Percentiles rank a stretch among this genome's conserved stretches.
Evolutionary conservation across 2,797 vertebrate species (phyloP).

Genomic region (Cryptoprocta ferox): DNA sequence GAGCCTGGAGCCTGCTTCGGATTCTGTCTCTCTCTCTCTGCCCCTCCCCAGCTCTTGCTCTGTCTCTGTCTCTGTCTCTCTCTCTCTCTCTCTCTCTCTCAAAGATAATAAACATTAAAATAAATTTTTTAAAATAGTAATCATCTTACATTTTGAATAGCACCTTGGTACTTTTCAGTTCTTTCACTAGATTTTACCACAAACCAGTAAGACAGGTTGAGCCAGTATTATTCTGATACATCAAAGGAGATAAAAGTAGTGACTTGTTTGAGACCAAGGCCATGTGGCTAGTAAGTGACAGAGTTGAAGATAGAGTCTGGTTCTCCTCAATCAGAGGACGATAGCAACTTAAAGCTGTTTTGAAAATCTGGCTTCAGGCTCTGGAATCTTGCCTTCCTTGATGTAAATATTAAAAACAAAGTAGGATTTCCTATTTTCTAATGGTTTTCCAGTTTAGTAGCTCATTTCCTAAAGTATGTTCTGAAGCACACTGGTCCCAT

Average conservation of each 20-base stretch:
- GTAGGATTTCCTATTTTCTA: constrained; percentile 58
- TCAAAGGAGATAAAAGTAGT: not conserved
- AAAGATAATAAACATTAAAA: no score
- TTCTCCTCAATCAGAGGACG: not conserved
- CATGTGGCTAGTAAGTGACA: not conserved
- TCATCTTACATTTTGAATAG: not conserved
- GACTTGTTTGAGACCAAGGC: not conserved
- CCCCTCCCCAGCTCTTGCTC: no score
- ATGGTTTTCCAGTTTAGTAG: constrained; percentile 65
- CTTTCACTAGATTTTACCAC: constrained; percentile 6
- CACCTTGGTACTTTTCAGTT: not conserved
- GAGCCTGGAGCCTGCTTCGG: no score
- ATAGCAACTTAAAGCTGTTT: constrained; percentile 46
- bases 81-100: no score
- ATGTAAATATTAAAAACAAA: constrained; percentile 40
- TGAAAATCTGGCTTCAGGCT: constrained; percentile 58
- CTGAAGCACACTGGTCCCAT: not conserved
- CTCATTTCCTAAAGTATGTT: not conserved
- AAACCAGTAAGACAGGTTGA: not conserved
- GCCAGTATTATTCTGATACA: not conserved
- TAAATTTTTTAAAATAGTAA: not conserved
- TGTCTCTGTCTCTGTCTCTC: no score
- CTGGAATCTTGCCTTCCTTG: constrained; percentile 64
- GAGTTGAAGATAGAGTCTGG: not conserved
- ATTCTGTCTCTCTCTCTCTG: no score